phyloP scores from a whole-genome alignment of 2,113 vertebrate species.

The Poeciliopsis occidentalis region DNA sequence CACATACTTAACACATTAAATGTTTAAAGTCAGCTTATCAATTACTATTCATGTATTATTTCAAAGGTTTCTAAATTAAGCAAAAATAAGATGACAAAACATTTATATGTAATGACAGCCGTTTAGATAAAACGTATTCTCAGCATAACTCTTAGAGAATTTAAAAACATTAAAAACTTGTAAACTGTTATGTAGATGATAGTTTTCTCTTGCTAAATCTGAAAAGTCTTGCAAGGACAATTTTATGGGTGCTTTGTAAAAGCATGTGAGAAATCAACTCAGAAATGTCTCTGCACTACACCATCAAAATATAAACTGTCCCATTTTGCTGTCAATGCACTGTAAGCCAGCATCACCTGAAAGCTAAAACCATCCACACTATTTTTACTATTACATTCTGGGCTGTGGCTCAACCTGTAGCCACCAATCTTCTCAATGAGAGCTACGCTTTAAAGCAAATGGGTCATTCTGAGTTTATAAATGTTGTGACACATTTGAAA shows the following conservation, averaged over 20 bases:
- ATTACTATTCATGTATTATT: neutral
- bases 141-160: no score
- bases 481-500: neutral
- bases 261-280: neutral
- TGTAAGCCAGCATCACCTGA: neutral
- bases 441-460: neutral
- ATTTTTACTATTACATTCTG: neutral
- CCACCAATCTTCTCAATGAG: neutral
- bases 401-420: neutral
- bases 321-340: constrained; percentile 5
- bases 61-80: neutral
- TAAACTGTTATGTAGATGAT: neutral
- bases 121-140: neutral
- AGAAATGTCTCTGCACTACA: neutral
- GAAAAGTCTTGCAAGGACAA: neutral
- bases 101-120: neutral
- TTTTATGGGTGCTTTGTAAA: neutral
- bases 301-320: neutral
- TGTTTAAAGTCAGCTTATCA: neutral
- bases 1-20: neutral
- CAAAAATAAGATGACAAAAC: neutral
- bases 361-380: neutral
- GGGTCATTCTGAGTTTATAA: neutral
- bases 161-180: neutral
- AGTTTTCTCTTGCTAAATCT: neutral